Conservation (phyloP, 1,140 invertebrate species). For the Neodiprion lecontei region DNA sequence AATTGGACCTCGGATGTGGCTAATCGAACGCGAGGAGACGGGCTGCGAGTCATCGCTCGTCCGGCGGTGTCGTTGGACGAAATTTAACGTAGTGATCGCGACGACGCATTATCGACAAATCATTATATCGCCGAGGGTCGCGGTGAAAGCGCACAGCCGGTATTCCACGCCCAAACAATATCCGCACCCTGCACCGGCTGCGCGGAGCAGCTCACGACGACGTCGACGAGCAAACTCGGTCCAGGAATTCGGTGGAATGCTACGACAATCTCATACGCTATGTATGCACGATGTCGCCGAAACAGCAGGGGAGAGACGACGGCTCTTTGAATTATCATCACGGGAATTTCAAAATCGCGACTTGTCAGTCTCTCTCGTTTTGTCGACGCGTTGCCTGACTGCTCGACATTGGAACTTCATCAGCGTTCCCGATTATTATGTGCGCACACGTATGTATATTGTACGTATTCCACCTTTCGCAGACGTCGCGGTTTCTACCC, state of each 20-base stretch:
- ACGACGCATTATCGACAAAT: neutral
- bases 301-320: neutral
- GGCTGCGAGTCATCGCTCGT: too few species aligned
- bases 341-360: neutral
- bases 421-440: neutral
- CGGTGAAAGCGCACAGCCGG: neutral
- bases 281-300: neutral
- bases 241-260: neutral
- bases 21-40: slow-evolving; percentile 31
- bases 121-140: neutral
- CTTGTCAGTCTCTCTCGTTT: too few species aligned
- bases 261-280: neutral
- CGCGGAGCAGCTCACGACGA: too few species aligned
- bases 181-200: neutral
- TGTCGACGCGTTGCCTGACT: too few species aligned
- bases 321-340: neutral
- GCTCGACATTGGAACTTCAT: neutral
- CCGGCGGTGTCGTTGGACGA: too few species aligned
- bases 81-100: neutral
- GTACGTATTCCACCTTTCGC: too few species aligned
- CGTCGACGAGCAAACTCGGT: neutral
- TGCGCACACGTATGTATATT: too few species aligned
- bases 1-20: slow-evolving; percentile 33
- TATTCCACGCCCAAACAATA: neutral
- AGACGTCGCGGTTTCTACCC: too few species aligned